Evolutionary conservation across 2,888 invertebrate species (phyloP), one percentile per base, ranked within the genome.

Genomic region (Rhyacophila evoluta): DNA sequence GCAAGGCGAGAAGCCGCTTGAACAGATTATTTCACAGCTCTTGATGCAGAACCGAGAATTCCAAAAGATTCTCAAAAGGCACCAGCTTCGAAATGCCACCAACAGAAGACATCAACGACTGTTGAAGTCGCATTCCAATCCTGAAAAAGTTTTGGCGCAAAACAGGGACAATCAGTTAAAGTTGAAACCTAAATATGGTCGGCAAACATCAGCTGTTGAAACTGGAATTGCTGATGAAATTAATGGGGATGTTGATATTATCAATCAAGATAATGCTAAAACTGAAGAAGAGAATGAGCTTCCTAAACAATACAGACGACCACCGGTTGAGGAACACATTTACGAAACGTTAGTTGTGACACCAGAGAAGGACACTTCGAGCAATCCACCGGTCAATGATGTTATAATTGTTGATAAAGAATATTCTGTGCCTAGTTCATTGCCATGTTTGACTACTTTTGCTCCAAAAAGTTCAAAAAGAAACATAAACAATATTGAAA

Each of bases 41-140:
- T 87, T 97, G 3, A 93, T 95, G 92, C 94, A 95, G 85, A 95
- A 94, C 84, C 91, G 94, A 83, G 95, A 95, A 82, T 95, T 96
- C 83, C 94, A 95, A 83, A 93, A 94, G 82, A 89, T 95, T 67
- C 88, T 95, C 28, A 94, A 94, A 83, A 94, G 94, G 84, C 94
- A 94, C 83, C 92, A 94, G 81, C 90, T 86, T 78, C 87, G 90
- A 83, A 91, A 89, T 82, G 89, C 87, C 70, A 88, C 91, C 27
- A 91, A 91, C 79, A 87, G 90, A 78, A 85, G 91, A 81, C 90
- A 91, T 83, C 91, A 91, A 80, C 88, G 91, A 79, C 85, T 92
- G 27, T 86, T 91, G 81, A 91, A 91, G 83, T 90, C 91, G 39
- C 87, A 89, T 84, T 89, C 89, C 1, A 88, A 87, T 81, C 88